Conservation (phyloP, 2,797 vertebrate species). For the Danionella dracula region DNA sequence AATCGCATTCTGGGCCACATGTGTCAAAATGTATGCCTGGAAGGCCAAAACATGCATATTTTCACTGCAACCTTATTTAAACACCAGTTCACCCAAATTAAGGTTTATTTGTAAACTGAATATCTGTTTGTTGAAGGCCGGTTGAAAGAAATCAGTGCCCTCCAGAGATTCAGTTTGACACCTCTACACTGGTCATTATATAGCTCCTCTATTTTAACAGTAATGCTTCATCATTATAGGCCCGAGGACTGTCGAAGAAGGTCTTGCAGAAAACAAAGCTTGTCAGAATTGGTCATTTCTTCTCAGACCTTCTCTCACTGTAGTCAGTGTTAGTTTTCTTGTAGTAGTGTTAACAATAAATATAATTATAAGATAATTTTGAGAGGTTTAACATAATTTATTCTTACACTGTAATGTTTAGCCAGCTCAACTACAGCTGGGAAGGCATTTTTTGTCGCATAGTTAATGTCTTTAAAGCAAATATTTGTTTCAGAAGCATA, state of each 20-base stretch:
- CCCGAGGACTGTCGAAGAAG: neutral
- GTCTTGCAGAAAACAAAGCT: neutral
- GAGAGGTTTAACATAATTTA: constrained; percentile 43
- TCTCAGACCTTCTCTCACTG: neutral
- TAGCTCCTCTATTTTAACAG: constrained; percentile 14
- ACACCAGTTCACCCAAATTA: no score
- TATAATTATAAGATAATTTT: neutral
- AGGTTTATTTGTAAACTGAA: no score
- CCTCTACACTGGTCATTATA: no score
- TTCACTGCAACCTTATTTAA: no score
- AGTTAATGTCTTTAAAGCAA: constrained; percentile 40
- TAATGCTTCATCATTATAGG: neutral
- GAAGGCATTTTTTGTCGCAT: constrained; percentile 55
- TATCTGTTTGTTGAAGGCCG: no score
- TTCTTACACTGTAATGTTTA: constrained; percentile 68
- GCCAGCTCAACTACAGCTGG: constrained; percentile 63
- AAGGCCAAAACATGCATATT: no score
- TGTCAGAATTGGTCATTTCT: neutral
- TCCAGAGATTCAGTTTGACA: no score
- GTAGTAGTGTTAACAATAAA: neutral
- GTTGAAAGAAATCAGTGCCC: no score
- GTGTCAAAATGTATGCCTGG: no score
- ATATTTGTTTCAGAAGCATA: constrained; percentile 31
- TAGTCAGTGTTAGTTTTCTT: constrained; percentile 29
- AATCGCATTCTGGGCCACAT: no score